A percentile compares a stretch with the other conserved stretches of the same genome.
Evolutionary conservation across 2,113 vertebrate genomes (phyloP).

Genomic region (Siniperca knerii): DNA sequence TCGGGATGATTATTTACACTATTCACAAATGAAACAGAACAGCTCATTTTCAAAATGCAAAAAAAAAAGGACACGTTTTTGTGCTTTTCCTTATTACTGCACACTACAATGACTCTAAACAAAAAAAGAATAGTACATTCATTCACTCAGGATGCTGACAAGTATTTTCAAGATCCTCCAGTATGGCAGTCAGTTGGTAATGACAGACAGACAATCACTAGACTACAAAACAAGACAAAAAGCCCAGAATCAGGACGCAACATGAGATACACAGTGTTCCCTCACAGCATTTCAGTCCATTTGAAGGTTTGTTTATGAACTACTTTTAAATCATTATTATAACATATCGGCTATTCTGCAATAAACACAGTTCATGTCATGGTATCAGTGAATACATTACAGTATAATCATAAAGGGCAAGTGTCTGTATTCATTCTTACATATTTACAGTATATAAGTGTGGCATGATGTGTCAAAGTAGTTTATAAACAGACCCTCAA

Average conservation of each 20-base stretch:
- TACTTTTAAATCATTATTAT: conserved; percentile 37
- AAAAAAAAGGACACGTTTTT: conserved; percentile 55
- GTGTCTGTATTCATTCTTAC: conserved; percentile 47
- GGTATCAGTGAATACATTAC: conserved; percentile 52
- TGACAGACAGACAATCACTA: conserved; percentile 56
- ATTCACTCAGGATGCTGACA: conserved; percentile 56
- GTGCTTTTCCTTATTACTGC: conserved; percentile 79
- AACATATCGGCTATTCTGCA: conserved; percentile 45
- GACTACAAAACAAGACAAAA: conserved; percentile 45
- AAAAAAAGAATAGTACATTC: conserved; percentile 64
- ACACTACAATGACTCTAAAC: conserved; percentile 63
- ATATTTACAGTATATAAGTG: conserved; percentile 67
- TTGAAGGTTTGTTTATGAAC: conserved; percentile 70
- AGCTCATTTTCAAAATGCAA: conserved; percentile 67
- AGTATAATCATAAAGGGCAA: conserved; percentile 51
- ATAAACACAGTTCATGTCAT: conserved; percentile 46
- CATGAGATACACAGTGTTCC: conserved; percentile 54
- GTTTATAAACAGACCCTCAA: conserved; percentile 67
- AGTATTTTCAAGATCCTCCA: conserved; percentile 64
- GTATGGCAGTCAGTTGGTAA: conserved; percentile 71
- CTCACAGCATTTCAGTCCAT: conserved; percentile 54
- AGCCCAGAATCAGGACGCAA: conserved; percentile 20
- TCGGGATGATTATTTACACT: conserved; percentile 80
- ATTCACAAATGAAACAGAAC: conserved; percentile 77
- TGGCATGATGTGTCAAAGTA: conserved; percentile 26